Percentiles rank a stretch among this genome's conserved stretches.
These are phyloP conservation scores for Ormia ochracea DNA, from an alignment of 2,888 invertebrate genomes.

Conservation along the genomic window DNA sequence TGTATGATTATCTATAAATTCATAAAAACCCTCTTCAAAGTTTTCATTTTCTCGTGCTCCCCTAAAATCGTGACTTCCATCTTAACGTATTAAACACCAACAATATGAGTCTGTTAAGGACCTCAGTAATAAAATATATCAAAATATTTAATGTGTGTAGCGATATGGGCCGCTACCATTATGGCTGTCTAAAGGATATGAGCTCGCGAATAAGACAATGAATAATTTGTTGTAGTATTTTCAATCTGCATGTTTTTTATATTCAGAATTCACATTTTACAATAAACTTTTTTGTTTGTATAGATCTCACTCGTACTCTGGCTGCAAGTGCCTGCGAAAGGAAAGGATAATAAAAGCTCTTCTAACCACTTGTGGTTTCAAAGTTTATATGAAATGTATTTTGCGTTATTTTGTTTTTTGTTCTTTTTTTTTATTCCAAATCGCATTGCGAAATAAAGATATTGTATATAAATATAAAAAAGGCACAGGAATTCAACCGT, in stretches of 20 bases:
- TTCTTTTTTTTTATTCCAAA: no score
- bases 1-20: no score
- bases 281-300: conserved; percentile 32
- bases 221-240: neutral
- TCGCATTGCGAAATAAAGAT: neutral
- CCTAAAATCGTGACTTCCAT: neutral
- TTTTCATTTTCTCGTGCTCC: neutral
- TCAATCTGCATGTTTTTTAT: neutral
- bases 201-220: neutral
- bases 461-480: neutral
- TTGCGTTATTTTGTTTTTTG: neutral
- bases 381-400: neutral
- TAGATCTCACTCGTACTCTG: conserved; percentile 18
- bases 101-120: neutral
- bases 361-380: neutral
- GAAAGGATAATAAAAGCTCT: neutral
- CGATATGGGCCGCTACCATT: neutral
- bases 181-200: neutral
- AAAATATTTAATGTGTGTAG: neutral
- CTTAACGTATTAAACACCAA: neutral
- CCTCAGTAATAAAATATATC: conserved; percentile 4
- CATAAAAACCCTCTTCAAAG: no score
- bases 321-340: conserved; percentile 12
- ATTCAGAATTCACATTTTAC: conserved; percentile 3
- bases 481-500: neutral